Base-by-base conservation (phyloP, 2,113 vertebrate genomes). In the Brachionichthys hirsutus region DNA sequence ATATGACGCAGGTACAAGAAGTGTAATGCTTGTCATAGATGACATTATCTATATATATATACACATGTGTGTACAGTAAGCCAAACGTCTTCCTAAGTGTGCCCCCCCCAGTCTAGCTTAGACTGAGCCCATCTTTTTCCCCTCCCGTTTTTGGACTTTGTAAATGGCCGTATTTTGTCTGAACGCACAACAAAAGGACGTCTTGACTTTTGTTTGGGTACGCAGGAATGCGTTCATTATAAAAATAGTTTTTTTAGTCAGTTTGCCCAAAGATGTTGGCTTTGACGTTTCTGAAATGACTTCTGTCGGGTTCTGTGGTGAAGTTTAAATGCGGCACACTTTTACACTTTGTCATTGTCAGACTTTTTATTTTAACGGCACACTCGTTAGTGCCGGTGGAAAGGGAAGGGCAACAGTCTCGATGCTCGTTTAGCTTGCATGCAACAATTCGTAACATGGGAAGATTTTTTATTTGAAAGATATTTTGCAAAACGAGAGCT, bases 341-440 rank as follows among this genome's bases (percentile, higher is more conserved):
- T 30, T 16, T 50, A 24, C 44, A 57, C 52, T 51, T 45, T 45
- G 36, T 68, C 12, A 43, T 42, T 46, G 51, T 66, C 46, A 3
- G 24, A 67, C 9, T 0, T 58, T 75, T 62, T 58, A 6, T 30
- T 62, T 60, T 16, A 22, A 20, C 2, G 65, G 45, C 42, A 50
- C 61, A 55, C 64, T 38, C 51, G 22, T 46, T 43, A 36, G 45
- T 60, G 24, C 49, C 64, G 57, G 60, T 67, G 45, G 46, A 38
- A 56, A 34, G 48, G 20, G 9, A 56, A 60, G 36, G 30, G 61
- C 48, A 64, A 61, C 58, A 71, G 59, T 67, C 54, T 70, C 56
- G n/a, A 64, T 69, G 80, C 44, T 70, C 70, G 56, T 86, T 78
- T 75, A 75, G 70, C 47, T 52, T 88, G 86, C 86, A 88, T 89